Evolutionary conservation across 2,113 vertebrate species (phyloP).

Genomic region (Bubalus kerabau): DNA sequence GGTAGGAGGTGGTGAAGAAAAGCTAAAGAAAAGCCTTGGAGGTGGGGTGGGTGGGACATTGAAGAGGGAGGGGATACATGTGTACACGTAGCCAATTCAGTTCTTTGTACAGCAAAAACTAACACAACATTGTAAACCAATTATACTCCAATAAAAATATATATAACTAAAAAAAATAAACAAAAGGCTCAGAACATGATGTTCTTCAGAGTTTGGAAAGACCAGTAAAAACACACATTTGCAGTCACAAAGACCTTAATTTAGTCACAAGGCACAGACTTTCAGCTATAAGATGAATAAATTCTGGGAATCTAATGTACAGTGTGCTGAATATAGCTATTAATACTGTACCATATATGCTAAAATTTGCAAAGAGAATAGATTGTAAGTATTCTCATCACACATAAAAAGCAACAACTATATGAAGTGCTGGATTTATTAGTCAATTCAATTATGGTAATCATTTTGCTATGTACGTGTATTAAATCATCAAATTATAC

Average conservation of each 20-base stretch:
- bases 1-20: neutral
- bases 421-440: neutral
- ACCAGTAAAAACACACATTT: neutral
- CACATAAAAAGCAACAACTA: neutral
- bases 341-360: neutral
- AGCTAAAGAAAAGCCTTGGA: neutral
- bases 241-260: neutral
- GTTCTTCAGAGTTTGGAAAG: neutral
- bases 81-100: neutral
- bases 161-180: neutral
- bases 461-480: neutral
- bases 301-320: neutral
- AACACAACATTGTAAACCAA: neutral
- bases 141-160: neutral
- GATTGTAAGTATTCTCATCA: neutral
- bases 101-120: neutral
- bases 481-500: neutral
- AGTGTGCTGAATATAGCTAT: neutral
- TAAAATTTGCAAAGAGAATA: neutral
- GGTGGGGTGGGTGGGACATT: neutral
- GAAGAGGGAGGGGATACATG: neutral
- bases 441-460: neutral
- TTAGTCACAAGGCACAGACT: neutral
- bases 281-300: neutral
- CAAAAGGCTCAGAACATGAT: neutral